These are phyloP conservation scores for Clarias fuscus DNA, from an alignment of 2,797 vertebrate genomes.

Conservation along the genomic window DNA sequence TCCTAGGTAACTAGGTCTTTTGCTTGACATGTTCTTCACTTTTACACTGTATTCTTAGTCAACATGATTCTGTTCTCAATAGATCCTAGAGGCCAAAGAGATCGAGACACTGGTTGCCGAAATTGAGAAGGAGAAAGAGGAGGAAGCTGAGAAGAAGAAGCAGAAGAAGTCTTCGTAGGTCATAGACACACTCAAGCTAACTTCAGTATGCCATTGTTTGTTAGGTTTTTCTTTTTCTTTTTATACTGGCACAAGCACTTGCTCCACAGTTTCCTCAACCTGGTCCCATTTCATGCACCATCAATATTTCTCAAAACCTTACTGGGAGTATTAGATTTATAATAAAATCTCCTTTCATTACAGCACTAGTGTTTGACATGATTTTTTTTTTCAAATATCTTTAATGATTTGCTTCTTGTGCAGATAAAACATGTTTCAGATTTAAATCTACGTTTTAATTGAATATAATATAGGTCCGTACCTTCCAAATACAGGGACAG, in stretches of 20 bases:
- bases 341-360: neutral
- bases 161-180: slow-evolving; percentile 77
- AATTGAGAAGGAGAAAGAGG: slow-evolving; percentile 83
- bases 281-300: slow-evolving; percentile 14
- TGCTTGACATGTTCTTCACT: neutral
- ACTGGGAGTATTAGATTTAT: slow-evolving; percentile 15
- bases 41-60: neutral
- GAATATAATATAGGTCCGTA: neutral
- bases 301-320: slow-evolving; percentile 20
- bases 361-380: neutral
- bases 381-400: neutral
- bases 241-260: slow-evolving; percentile 51
- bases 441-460: neutral
- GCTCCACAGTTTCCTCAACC: slow-evolving; percentile 19
- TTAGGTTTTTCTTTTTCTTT: slow-evolving; percentile 21
- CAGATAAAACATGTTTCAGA: slow-evolving; percentile 11
- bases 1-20: neutral
- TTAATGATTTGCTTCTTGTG: neutral
- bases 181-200: neutral
- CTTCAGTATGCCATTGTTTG: slow-evolving; percentile 28
- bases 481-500: neutral
- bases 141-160: slow-evolving; percentile 86
- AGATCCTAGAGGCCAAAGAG: slow-evolving; percentile 85
- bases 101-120: slow-evolving; percentile 82
- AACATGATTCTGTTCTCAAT: slow-evolving; percentile 45